phyloP scores from a whole-genome alignment of 2,888 invertebrate genomes.

The Gastracanthus pulcherrimus region DNA sequence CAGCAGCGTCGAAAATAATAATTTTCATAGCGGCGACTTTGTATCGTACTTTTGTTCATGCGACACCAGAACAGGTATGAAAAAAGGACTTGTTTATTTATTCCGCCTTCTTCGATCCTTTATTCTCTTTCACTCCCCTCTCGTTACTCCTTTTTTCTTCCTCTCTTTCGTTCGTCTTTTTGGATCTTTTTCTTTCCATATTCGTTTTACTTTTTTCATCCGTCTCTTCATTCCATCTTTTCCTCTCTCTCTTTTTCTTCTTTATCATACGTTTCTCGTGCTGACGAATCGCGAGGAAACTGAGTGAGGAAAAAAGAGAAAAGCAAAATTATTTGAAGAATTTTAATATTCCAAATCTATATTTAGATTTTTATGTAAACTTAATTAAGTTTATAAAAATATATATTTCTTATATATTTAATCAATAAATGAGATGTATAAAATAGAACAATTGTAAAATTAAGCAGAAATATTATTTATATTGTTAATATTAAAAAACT shows the following conservation, averaged over 20 bases:
- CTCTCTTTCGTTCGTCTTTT: background rate
- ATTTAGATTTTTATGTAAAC: too few relatives aligned
- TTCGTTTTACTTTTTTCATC: constrained; percentile 17
- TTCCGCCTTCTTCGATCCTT: constrained; percentile 32
- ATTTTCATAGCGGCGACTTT: constrained; percentile 30
- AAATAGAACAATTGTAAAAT: too few relatives aligned
- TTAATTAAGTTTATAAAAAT: too few relatives aligned
- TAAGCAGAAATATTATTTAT: too few relatives aligned
- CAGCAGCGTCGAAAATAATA: constrained; percentile 15
- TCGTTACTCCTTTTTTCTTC: constrained; percentile 7
- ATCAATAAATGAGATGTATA: too few relatives aligned
- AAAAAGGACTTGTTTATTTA: constrained; percentile 45
- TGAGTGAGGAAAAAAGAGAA: background rate
- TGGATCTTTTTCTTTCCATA: background rate
- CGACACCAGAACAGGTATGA: background rate
- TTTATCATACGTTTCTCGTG: background rate
- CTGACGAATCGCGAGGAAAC: constrained; percentile 19
- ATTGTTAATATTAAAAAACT: too few relatives aligned
- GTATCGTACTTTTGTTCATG: constrained; percentile 31
- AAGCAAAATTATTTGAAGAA: background rate
- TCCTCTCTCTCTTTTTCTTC: constrained; percentile 11
- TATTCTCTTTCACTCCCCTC: constrained; percentile 10
- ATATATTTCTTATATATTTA: too few relatives aligned
- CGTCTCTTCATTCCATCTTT: constrained; percentile 21
- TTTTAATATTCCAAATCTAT: constrained; percentile 1